phyloP scores from a whole-genome alignment of 2,888 invertebrate species.

The Abscondita cerata region DNA sequence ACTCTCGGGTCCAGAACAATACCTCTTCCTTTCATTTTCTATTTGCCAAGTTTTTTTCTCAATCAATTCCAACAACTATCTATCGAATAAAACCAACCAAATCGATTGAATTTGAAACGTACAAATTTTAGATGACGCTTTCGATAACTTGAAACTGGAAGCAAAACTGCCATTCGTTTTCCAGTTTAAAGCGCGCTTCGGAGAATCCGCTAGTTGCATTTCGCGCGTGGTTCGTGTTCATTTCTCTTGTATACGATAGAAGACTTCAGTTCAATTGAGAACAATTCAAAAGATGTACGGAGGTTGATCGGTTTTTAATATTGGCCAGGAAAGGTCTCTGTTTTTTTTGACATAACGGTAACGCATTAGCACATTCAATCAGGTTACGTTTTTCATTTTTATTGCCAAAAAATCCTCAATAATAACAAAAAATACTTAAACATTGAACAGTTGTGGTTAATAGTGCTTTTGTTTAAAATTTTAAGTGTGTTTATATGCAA shows the following conservation, averaged over 20 bases:
- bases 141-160: neutral
- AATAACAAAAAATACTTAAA: neutral
- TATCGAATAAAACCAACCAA: neutral
- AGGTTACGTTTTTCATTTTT: neutral
- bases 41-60: too few species aligned
- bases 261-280: conserved; percentile 19
- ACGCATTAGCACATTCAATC: neutral
- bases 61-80: too few species aligned
- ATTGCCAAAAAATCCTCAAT: conserved; percentile 1
- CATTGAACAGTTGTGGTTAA: conserved; percentile 1
- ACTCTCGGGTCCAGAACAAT: too few species aligned
- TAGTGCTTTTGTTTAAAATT: neutral
- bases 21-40: too few species aligned
- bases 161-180: neutral
- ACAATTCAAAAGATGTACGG: conserved; percentile 11
- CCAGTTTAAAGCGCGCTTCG: conserved; percentile 16
- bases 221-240: conserved; percentile 24
- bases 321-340: neutral
- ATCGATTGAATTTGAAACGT: neutral
- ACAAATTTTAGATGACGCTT: neutral
- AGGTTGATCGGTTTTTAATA: neutral
- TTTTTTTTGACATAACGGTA: conserved; percentile 6
- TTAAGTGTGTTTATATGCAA: neutral
- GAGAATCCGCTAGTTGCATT: conserved; percentile 26
- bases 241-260: conserved; percentile 11